Evolutionary conservation across 2,888 invertebrate genomes (phyloP).

Genomic region (Perizoma affinitatum): DNA sequence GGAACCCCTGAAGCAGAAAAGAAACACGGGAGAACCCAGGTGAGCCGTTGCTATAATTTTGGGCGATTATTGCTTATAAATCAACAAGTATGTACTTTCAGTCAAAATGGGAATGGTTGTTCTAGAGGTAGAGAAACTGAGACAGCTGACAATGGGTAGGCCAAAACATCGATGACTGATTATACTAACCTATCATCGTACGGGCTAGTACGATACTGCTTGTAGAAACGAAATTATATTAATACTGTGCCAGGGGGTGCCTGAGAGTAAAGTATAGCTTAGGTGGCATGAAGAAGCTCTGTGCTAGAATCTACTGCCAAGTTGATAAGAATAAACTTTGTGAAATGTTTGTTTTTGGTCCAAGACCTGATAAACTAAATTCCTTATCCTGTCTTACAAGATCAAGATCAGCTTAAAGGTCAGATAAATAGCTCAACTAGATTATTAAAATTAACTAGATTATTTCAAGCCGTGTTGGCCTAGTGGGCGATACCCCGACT

Average conservation of each 20-base stretch:
- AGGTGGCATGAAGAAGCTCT: constrained; percentile 49
- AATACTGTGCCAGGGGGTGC: constrained; percentile 12
- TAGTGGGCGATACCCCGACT: too few species aligned
- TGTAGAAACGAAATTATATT: neutral
- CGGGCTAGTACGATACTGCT: constrained; percentile 8
- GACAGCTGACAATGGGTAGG: too few species aligned
- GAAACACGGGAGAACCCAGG: too few species aligned
- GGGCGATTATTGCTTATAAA: too few species aligned
- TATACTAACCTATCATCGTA: neutral
- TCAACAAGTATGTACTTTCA: too few species aligned
- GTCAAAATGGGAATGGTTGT: too few species aligned
- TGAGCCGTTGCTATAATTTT: too few species aligned
- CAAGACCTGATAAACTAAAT: constrained; percentile 24
- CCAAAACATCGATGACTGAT: too few species aligned
- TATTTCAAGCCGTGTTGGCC: too few species aligned
- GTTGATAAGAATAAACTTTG: constrained; percentile 31
- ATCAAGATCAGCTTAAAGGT: constrained; percentile 14
- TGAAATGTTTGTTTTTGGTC: constrained; percentile 32
- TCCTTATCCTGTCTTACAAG: constrained; percentile 27
- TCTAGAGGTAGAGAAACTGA: too few species aligned
- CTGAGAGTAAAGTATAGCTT: constrained; percentile 42
- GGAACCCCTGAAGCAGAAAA: too few species aligned
- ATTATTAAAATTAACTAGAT: neutral
- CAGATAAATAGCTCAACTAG: neutral
- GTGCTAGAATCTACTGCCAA: constrained; percentile 39